Evolutionary conservation across 2,113 vertebrate species (phyloP).

Genomic region (Glaucidium brasilianum): DNA sequence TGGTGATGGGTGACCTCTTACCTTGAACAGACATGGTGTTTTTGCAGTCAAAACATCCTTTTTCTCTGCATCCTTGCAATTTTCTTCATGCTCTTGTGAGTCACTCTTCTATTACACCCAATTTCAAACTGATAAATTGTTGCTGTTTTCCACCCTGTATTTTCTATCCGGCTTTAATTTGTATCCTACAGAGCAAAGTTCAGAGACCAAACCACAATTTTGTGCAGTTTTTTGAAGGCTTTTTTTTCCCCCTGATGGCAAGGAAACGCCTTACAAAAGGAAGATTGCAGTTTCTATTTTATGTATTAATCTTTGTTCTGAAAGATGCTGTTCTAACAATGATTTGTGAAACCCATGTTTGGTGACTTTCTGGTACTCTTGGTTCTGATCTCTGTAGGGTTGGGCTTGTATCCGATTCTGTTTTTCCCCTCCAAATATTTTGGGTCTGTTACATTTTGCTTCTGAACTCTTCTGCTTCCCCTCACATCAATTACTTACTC

Average conservation of each 20-base stretch:
- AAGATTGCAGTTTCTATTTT: not conserved
- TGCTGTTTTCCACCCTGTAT: not conserved
- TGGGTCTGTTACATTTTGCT: not conserved
- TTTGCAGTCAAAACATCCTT: not conserved
- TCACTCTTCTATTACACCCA: not conserved
- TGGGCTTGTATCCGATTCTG: not conserved
- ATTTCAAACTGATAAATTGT: not conserved
- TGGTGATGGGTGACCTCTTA: fast-evolving
- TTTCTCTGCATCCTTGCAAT: not conserved
- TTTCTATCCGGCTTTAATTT: not conserved
- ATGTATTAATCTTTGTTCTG: not conserved
- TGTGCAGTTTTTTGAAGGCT: no score
- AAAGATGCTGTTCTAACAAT: not conserved
- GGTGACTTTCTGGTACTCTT: not conserved
- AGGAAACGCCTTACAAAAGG: not conserved
- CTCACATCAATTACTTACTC: not conserved
- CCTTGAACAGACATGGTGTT: fast-evolving
- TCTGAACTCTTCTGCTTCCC: not conserved
- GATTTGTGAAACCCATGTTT: not conserved
- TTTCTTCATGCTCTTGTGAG: not conserved
- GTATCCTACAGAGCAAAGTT: not conserved
- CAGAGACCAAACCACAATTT: not conserved
- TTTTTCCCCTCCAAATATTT: not conserved
- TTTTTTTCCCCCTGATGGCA: not conserved
- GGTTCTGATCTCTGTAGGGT: not conserved